These are phyloP conservation scores for Stenoptilia bipunctidactyla DNA, from an alignment of 2,888 invertebrate genomes.

Conservation along the genomic window DNA sequence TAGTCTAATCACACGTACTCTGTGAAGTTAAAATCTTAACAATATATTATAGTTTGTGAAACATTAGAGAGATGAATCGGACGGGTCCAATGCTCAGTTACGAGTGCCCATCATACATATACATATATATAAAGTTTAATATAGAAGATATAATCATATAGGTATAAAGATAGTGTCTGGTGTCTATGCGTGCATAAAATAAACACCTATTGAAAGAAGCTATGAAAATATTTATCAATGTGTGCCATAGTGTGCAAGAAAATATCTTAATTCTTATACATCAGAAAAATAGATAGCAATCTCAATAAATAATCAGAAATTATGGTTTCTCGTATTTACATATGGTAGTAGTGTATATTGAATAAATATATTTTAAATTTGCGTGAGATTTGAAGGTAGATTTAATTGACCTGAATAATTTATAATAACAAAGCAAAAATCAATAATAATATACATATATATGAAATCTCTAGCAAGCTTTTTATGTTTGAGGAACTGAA, in stretches of 20 bases:
- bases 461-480: constrained; percentile 15
- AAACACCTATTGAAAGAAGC: constrained; percentile 46
- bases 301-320: constrained; percentile 57
- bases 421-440: constrained; percentile 20
- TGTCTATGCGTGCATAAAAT: constrained; percentile 47
- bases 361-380: constrained; percentile 37
- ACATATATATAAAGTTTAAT: constrained; percentile 10
- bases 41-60: constrained; percentile 32
- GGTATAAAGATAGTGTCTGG: constrained; percentile 7
- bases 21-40: constrained; percentile 39
- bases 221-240: constrained; percentile 58
- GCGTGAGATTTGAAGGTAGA: constrained; percentile 34
- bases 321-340: constrained; percentile 55
- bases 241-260: constrained; percentile 56
- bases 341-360: constrained; percentile 42
- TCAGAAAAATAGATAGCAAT: constrained; percentile 60
- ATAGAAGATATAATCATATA: constrained; percentile 5
- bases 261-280: constrained; percentile 48
- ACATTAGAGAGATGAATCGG: constrained; percentile 36
- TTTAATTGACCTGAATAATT: constrained; percentile 35
- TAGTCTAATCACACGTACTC: constrained; percentile 62
- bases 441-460: constrained; percentile 12
- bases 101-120: constrained; percentile 33
- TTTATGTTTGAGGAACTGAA: constrained; percentile 11
- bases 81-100: constrained; percentile 30